Conservation (phyloP, 2,888 invertebrate species). For the Amblyjoppa proteus region DNA sequence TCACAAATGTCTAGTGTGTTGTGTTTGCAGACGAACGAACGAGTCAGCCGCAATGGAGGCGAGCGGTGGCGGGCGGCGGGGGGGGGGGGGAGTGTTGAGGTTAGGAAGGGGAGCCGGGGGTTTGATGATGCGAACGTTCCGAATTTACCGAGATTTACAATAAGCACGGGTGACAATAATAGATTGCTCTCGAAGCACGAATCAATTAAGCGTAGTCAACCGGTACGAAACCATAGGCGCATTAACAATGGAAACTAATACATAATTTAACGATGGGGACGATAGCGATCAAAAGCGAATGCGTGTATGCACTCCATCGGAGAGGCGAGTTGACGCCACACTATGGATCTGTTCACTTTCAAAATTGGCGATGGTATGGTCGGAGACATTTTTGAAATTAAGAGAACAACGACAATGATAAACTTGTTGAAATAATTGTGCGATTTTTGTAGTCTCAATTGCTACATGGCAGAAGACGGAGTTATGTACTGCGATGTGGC, state of each 20-base stretch:
- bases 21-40: conserved; percentile 31
- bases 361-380: conserved; percentile 63
- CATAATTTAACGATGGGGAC: conserved; percentile 61
- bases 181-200: conserved; percentile 72
- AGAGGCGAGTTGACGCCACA: not conserved
- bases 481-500: not conserved
- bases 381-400: conserved; percentile 56
- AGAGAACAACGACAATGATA: not conserved
- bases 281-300: conserved; percentile 8
- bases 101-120: not conserved
- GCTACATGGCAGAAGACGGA: no score
- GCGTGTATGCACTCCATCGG: not conserved
- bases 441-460: not conserved
- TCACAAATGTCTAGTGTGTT: conserved; percentile 5
- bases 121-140: conserved; percentile 16
- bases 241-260: conserved; percentile 73
- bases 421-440: not conserved
- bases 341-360: conserved; percentile 9
- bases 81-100: not conserved
- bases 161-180: conserved; percentile 72
- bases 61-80: not conserved
- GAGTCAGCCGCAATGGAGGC: conserved; percentile 16
- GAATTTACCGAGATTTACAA: conserved; percentile 69
- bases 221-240: conserved; percentile 72
- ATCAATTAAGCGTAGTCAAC: conserved; percentile 77